These are phyloP conservation scores for Chelon auratus DNA, from an alignment of 2,797 vertebrate species.

Conservation along the genomic window DNA sequence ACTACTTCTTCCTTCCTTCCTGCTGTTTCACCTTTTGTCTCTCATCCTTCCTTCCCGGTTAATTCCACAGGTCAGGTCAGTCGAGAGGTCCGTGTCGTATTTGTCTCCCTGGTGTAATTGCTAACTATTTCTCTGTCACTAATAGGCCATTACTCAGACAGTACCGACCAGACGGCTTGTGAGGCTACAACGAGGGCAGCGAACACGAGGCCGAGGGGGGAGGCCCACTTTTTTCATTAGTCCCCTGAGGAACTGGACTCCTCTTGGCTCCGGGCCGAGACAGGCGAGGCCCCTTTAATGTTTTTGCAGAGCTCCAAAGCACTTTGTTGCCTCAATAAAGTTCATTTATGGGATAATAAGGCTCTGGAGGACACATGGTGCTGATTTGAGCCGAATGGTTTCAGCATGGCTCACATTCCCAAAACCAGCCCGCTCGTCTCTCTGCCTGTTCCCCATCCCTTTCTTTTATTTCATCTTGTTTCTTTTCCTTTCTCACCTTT, in stretches of 20 bases:
- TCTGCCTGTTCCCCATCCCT: slow-evolving; percentile 40
- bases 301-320: slow-evolving; percentile 82
- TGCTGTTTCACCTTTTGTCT: slow-evolving; percentile 57
- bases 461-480: slow-evolving; percentile 57
- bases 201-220: slow-evolving; percentile 46
- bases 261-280: slow-evolving; percentile 70
- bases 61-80: slow-evolving; percentile 62
- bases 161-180: slow-evolving; percentile 34
- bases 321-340: slow-evolving; percentile 89
- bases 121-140: slow-evolving; percentile 68
- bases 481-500: slow-evolving; percentile 71
- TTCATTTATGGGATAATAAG: slow-evolving; percentile 88
- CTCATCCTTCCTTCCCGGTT: slow-evolving; percentile 72
- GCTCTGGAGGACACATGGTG: slow-evolving; percentile 87
- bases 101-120: slow-evolving; percentile 74
- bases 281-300: slow-evolving; percentile 78
- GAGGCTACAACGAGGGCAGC: slow-evolving; percentile 57
- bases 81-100: slow-evolving; percentile 64
- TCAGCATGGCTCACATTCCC: slow-evolving; percentile 82
- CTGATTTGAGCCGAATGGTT: slow-evolving; percentile 87
- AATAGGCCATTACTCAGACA: slow-evolving; percentile 76
- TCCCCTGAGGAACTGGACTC: slow-evolving; percentile 67
- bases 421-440: slow-evolving; percentile 41
- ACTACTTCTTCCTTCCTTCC: slow-evolving; percentile 32
- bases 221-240: slow-evolving; percentile 75